phyloP scores from a whole-genome alignment of 2,888 invertebrate species.

The Cheilosia urbana region DNA sequence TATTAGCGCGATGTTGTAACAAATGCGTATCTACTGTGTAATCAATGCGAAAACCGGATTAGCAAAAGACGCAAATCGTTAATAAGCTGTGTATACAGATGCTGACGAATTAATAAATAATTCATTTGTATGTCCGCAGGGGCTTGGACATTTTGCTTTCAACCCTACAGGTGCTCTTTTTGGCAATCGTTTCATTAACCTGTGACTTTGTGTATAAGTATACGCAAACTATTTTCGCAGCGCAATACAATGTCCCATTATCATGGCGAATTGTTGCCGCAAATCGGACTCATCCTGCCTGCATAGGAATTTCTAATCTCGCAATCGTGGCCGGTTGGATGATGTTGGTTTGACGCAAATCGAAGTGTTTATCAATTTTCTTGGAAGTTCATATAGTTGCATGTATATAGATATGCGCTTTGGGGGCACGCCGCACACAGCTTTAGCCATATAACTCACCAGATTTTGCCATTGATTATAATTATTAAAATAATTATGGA shows the following conservation, averaged over 20 bases:
- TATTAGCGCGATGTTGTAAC: slow-evolving; percentile 26
- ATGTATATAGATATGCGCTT: slow-evolving; percentile 18
- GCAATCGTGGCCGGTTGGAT: not conserved
- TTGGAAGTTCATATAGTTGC: slow-evolving; percentile 4
- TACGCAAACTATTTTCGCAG: slow-evolving; percentile 25
- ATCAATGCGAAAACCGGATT: slow-evolving; percentile 27
- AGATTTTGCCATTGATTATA: slow-evolving; percentile 10
- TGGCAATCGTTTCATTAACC: slow-evolving; percentile 12
- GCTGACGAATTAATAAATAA: no score
- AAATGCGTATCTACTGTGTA: slow-evolving; percentile 22
- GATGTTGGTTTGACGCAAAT: slow-evolving; percentile 19
- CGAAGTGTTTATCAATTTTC: slow-evolving; percentile 3
- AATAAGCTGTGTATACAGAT: no score
- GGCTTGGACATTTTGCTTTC: not conserved
- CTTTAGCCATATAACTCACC: slow-evolving; percentile 4
- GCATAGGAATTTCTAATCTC: slow-evolving; percentile 21
- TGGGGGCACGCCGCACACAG: slow-evolving; percentile 3
- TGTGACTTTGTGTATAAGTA: not conserved
- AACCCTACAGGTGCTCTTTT: not conserved
- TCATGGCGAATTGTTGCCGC: not conserved
- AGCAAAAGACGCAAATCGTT: slow-evolving; percentile 10
- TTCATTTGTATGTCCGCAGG: not conserved
- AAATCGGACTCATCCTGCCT: slow-evolving; percentile 8
- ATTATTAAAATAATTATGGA: slow-evolving; percentile 8
- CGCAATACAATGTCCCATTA: slow-evolving; percentile 10